A percentile compares a stretch with the other conserved stretches of the same genome.
These are phyloP conservation scores for Leucophenga varia DNA, from an alignment of 1,140 invertebrate genomes.

Conservation along the genomic window DNA sequence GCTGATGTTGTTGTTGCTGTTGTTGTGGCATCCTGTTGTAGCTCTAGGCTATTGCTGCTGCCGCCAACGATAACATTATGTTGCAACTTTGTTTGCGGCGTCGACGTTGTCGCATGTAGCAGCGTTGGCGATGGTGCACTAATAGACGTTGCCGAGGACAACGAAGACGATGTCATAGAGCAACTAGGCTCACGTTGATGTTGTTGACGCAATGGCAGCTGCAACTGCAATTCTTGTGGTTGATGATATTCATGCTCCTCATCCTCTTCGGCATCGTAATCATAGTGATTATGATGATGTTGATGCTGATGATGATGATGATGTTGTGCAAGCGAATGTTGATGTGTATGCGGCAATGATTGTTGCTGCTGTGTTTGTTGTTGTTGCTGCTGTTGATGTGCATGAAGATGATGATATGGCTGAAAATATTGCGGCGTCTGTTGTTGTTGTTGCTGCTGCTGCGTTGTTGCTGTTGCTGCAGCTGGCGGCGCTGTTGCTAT, in stretches of 20 bases:
- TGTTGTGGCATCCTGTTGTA: conserved; percentile 8
- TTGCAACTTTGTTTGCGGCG: not conserved
- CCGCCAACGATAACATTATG: conserved; percentile 6
- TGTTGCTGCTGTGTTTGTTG: conserved; percentile 21
- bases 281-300: conserved; percentile 38
- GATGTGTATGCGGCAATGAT: too few species aligned
- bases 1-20: conserved; percentile 3
- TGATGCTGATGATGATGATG: conserved; percentile 13
- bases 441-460: conserved; percentile 11
- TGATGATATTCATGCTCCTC: conserved; percentile 52
- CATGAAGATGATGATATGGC: conserved; percentile 38
- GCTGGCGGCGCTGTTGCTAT: conserved; percentile 17
- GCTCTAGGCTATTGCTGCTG: conserved; percentile 3
- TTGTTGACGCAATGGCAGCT: conserved; percentile 19
- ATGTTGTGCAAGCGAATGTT: conserved; percentile 16
- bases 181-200: conserved; percentile 21
- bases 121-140: conserved; percentile 29
- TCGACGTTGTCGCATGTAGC: not conserved
- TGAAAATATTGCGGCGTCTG: conserved; percentile 32
- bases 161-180: conserved; percentile 35
- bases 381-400: too few species aligned
- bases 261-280: conserved; percentile 37
- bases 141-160: not conserved
- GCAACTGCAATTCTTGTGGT: conserved; percentile 39
- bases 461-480: conserved; percentile 15